Evolutionary conservation across 2,113 vertebrate genomes (phyloP).

Genomic region (Bubalus kerabau): DNA sequence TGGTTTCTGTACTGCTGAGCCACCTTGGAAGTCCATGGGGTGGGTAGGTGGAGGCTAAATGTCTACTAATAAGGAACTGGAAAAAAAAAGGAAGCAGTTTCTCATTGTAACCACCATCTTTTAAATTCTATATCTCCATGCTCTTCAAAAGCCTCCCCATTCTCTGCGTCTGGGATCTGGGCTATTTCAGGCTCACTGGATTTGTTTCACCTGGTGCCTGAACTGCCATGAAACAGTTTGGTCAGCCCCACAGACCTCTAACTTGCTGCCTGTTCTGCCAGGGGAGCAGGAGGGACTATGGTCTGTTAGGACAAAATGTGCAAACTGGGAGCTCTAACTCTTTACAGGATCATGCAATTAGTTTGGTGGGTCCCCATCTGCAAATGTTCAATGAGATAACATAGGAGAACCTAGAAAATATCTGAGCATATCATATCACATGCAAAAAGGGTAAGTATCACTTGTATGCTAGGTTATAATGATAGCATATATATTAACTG

Average conservation of each 20-base stretch:
- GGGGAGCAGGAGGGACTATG: background rate
- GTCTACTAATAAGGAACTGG: background rate
- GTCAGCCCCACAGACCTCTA: background rate
- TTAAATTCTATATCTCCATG: background rate
- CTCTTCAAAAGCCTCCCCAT: background rate
- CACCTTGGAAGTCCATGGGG: background rate
- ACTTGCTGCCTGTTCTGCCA: background rate
- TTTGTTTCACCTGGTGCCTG: background rate
- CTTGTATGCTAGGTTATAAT: background rate
- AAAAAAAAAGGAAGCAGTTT: background rate
- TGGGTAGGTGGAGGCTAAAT: background rate
- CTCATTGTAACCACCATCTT: background rate
- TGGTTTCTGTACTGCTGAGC: background rate
- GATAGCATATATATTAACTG: background rate
- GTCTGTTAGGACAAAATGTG: fast-evolving
- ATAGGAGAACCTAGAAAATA: background rate
- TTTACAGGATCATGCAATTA: background rate
- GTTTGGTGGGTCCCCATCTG: background rate
- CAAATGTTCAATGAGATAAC: background rate
- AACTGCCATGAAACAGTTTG: background rate
- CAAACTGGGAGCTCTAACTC: background rate
- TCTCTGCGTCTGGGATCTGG: background rate
- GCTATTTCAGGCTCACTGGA: background rate
- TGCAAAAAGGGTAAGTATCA: background rate
- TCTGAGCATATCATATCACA: background rate